These are phyloP conservation scores for Homalodisca vitripennis DNA, from an alignment of 1,140 invertebrate species.

Conservation along the genomic window DNA sequence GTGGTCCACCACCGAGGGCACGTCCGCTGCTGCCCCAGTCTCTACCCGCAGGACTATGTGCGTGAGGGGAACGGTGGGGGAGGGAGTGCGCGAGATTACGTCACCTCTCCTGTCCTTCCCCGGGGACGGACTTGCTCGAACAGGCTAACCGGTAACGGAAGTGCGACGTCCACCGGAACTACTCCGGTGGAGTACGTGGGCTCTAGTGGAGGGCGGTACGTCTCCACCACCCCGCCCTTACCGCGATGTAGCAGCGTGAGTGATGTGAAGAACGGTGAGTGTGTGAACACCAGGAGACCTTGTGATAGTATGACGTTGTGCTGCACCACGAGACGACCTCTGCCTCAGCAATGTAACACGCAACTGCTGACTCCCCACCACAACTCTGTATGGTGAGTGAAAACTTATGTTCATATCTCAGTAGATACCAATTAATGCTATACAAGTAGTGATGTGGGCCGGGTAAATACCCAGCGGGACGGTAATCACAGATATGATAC, in stretches of 20 bases:
- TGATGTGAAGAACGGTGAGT: constrained; percentile 27
- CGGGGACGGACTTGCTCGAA: not conserved
- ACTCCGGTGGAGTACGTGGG: constrained; percentile 32
- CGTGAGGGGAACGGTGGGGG: not conserved
- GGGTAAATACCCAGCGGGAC: no score
- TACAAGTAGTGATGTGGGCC: no score
- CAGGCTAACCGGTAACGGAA: not conserved
- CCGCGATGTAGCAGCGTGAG: constrained; percentile 22
- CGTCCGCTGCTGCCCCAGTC: not conserved
- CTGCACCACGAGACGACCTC: not conserved
- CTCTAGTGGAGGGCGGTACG: constrained; percentile 28
- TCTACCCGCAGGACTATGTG: constrained; percentile 9
- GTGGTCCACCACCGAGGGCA: constrained; percentile 2
- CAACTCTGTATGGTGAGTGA: constrained; percentile 21
- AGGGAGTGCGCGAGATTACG: constrained; percentile 18
- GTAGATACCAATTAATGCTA: not conserved
- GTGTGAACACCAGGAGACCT: not conserved
- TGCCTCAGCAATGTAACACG: not conserved
- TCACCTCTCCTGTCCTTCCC: constrained; percentile 12
- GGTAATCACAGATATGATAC: no score
- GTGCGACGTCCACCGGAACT: not conserved
- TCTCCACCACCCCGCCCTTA: constrained; percentile 27
- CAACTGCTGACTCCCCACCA: constrained; percentile 15
- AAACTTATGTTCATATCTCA: not conserved
- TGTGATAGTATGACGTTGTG: not conserved